phyloP scores from a whole-genome alignment of 2,797 vertebrate species.

The Catharus ustulatus region DNA sequence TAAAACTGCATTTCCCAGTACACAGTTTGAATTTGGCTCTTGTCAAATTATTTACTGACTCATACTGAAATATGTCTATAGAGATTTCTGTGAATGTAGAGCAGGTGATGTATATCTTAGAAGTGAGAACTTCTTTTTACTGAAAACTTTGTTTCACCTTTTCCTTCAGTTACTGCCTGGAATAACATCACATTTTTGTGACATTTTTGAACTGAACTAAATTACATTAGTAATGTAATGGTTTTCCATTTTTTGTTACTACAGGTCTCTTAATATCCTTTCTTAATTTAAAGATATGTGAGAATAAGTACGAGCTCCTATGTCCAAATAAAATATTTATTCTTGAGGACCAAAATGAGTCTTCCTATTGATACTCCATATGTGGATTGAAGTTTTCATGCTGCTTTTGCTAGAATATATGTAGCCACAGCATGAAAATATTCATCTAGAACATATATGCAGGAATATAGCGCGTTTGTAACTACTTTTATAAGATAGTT shows the following conservation, averaged over 20 bases:
- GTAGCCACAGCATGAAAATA: neutral
- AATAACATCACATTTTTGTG: neutral
- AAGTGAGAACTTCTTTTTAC: neutral
- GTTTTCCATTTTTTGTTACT: neutral
- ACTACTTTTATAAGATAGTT: neutral
- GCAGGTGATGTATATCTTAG: neutral
- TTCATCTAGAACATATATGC: neutral
- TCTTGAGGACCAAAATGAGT: neutral
- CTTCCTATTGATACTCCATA: rapidly evolving
- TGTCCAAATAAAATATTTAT: neutral
- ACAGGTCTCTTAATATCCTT: neutral
- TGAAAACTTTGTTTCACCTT: neutral
- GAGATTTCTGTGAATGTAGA: neutral
- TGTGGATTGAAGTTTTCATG: neutral
- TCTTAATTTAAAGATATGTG: neutral
- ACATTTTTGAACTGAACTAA: neutral
- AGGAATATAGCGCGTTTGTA: neutral
- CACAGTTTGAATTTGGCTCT: neutral
- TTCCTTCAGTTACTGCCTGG: neutral
- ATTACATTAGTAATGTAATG: neutral
- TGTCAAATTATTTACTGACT: neutral
- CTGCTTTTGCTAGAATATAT: neutral
- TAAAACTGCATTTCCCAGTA: neutral
- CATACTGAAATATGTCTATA: neutral
- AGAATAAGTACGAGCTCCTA: neutral